Evolutionary conservation across 2,113 vertebrate species (phyloP).

Genomic region (Apus apus): DNA sequence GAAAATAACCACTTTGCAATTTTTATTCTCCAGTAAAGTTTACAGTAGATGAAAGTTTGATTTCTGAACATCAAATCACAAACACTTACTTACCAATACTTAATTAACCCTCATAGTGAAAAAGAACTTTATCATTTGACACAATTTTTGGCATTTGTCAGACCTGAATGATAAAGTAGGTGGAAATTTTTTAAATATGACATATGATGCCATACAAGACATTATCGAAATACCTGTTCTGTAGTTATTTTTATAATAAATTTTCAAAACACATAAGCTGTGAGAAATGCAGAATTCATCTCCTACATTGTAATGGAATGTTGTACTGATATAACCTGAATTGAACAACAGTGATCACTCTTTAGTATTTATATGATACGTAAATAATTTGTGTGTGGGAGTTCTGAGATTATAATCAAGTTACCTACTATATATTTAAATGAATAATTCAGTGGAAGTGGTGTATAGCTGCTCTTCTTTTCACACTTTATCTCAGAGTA

Average conservation of each 20-base stretch:
- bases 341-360: not conserved
- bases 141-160: not conserved
- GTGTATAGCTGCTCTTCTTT: not conserved
- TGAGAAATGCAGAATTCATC: not conserved
- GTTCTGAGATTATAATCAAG: not conserved
- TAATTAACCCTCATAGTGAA: not conserved
- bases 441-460: not conserved
- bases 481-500: not conserved
- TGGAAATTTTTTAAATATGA: not conserved
- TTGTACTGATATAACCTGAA: not conserved
- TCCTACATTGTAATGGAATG: not conserved
- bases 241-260: not conserved
- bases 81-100: not conserved
- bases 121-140: not conserved
- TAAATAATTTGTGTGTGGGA: not conserved
- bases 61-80: not conserved
- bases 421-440: not conserved
- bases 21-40: not conserved
- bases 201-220: not conserved
- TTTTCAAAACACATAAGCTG: not conserved
- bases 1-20: not conserved
- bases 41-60: not conserved
- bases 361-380: not conserved
- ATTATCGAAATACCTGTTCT: not conserved
- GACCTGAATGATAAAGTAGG: not conserved